Conservation (phyloP, 2,888 invertebrate genomes). For the Sylvicola cinctus region DNA sequence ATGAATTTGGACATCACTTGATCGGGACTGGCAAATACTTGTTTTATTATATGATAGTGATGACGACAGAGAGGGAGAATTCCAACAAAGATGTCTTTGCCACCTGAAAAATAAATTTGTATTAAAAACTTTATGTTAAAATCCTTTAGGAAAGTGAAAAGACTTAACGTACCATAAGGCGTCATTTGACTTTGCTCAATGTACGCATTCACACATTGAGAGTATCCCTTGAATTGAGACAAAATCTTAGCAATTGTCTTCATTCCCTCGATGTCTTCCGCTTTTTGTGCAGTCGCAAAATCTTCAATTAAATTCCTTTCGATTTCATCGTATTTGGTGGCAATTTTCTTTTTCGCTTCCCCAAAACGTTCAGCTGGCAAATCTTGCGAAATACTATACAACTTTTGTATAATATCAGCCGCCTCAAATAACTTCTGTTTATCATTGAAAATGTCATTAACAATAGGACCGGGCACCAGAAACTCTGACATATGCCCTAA, state of each 20-base stretch:
- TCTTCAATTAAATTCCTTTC: constrained; percentile 82
- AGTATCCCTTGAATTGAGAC: constrained; percentile 91
- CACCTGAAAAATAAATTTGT: too few relatives aligned
- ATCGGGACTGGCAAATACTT: constrained; percentile 87
- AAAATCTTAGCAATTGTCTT: constrained; percentile 79
- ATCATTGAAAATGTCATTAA: constrained; percentile 73
- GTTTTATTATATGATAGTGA: constrained; percentile 62
- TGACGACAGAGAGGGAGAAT: constrained; percentile 76
- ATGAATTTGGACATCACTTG: constrained; percentile 97
- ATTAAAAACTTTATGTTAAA: too few relatives aligned
- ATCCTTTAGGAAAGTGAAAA: too few relatives aligned
- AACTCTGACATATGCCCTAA: constrained; percentile 87
- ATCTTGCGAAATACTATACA: constrained; percentile 90
- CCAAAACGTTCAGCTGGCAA: constrained; percentile 73
- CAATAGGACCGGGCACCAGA: constrained; percentile 62
- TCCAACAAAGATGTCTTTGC: constrained; percentile 78
- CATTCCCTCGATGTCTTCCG: constrained; percentile 73
- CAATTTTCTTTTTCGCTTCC: constrained; percentile 66
- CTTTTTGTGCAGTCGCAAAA: constrained; percentile 74
- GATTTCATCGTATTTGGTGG: constrained; percentile 74
- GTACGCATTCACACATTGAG: constrained; percentile 88
- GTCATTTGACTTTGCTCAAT: constrained; percentile 93
- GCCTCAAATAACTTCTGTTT: constrained; percentile 62
- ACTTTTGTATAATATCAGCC: constrained; percentile 92
- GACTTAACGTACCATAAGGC: constrained; percentile 12